phyloP scores from a whole-genome alignment of 2,888 invertebrate species.

The Digitonthophagus gazella region DNA sequence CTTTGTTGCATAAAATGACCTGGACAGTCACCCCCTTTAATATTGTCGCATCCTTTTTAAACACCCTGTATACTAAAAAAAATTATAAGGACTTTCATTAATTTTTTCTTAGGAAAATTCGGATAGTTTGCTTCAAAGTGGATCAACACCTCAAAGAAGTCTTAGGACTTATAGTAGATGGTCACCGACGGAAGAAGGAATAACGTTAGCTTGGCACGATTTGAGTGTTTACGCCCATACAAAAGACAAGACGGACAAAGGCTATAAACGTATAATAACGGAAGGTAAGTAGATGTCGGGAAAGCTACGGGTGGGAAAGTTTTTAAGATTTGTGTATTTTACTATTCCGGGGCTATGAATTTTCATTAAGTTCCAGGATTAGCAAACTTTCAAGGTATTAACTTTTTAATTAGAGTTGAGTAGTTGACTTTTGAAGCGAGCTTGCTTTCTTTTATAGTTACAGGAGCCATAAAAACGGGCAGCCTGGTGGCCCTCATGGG shows the following conservation, averaged over 20 bases:
- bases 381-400: constrained; percentile 9
- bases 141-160: constrained; percentile 23
- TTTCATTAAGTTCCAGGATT: constrained; percentile 13
- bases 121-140: constrained; percentile 24
- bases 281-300: constrained; percentile 56
- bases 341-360: background rate
- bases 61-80: too few relatives aligned
- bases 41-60: too few relatives aligned
- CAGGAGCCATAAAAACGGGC: constrained; percentile 78
- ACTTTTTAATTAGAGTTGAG: constrained; percentile 10
- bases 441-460: constrained; percentile 56
- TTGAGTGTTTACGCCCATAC: constrained; percentile 66
- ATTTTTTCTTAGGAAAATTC: constrained; percentile 25
- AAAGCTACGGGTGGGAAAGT: constrained; percentile 4
- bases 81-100: too few relatives aligned
- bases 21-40: too few relatives aligned
- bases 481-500: constrained; percentile 83
- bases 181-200: constrained; percentile 61
- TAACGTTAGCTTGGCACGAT: constrained; percentile 78
- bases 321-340: background rate
- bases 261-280: constrained; percentile 73
- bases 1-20: too few relatives aligned
- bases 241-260: constrained; percentile 44
- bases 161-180: constrained; percentile 54
- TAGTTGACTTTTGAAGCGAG: constrained; percentile 2